A percentile compares a stretch with the other conserved stretches of the same genome.
These are phyloP conservation scores for Dinocampus coccinellae DNA, from an alignment of 2,888 invertebrate species.

Conservation along the genomic window DNA sequence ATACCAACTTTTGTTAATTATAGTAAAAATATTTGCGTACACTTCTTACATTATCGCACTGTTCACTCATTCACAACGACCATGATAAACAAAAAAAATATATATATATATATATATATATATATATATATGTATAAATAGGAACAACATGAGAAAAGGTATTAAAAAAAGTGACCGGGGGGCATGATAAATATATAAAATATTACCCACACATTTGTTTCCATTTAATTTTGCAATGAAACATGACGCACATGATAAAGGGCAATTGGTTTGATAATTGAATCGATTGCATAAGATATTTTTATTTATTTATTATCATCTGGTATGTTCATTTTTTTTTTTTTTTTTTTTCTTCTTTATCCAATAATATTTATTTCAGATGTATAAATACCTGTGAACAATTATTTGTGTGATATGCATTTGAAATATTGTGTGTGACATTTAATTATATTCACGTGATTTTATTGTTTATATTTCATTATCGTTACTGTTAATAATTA, in stretches of 20 bases:
- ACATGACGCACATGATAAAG: not conserved
- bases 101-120: no score
- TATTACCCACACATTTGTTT: not conserved
- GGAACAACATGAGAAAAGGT: not conserved
- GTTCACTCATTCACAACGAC: constrained; percentile 9
- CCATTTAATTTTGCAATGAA: not conserved
- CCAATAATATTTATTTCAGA: no score
- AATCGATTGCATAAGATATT: not conserved
- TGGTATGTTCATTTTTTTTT: no score
- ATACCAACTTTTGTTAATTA: not conserved
- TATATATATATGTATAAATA: no score
- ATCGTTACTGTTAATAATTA: not conserved
- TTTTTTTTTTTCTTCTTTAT: no score
- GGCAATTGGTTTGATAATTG: not conserved
- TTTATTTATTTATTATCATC: not conserved
- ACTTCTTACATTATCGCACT: not conserved
- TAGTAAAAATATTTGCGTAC: not conserved
- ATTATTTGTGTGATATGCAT: no score
- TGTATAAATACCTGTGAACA: no score
- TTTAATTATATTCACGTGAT: not conserved
- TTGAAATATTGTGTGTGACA: not conserved
- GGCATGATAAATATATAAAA: not conserved
- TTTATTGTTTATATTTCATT: not conserved
- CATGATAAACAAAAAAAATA: not conserved
- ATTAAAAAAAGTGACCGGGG: not conserved